Evolutionary conservation across 35 echinoderm and acorn worm genomes (phyloP).

Genomic region (Heliocidaris tuberculata): DNA sequence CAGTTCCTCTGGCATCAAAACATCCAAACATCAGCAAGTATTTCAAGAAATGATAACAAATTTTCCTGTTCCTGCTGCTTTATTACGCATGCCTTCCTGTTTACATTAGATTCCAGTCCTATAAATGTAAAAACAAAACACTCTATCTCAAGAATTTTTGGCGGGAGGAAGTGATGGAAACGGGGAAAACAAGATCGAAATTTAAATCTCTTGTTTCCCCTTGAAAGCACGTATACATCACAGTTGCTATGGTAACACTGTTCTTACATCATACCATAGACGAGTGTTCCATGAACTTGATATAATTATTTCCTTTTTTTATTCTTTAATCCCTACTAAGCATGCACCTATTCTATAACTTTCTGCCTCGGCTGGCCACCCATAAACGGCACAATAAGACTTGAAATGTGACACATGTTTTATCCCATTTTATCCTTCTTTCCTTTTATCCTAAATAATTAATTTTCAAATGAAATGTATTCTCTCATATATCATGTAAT

Average conservation of each 20-base stretch:
- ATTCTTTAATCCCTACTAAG: not conserved
- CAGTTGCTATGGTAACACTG: not conserved
- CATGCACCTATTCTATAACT: too few relatives aligned
- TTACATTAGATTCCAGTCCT: not conserved
- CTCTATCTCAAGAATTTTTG: not conserved
- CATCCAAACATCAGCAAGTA: not conserved
- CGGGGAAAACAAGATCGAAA: not conserved
- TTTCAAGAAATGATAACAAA: not conserved
- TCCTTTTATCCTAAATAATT: too few relatives aligned
- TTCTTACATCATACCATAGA: not conserved
- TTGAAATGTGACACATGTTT: too few relatives aligned
- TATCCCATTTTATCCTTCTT: too few relatives aligned
- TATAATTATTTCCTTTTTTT: not conserved
- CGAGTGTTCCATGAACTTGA: not conserved
- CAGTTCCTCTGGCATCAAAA: not conserved
- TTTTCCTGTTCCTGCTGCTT: not conserved
- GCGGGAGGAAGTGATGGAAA: not conserved
- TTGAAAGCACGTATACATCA: not conserved
- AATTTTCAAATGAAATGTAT: too few relatives aligned
- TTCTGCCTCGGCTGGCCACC: too few relatives aligned
- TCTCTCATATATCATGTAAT: too few relatives aligned
- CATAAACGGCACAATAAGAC: too few relatives aligned
- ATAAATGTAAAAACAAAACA: not conserved
- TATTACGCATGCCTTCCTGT: not conserved
- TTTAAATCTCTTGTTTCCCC: not conserved